These are phyloP conservation scores for Polypterus bichir DNA, from an alignment of 2,113 vertebrate species.

Conservation along the genomic window DNA sequence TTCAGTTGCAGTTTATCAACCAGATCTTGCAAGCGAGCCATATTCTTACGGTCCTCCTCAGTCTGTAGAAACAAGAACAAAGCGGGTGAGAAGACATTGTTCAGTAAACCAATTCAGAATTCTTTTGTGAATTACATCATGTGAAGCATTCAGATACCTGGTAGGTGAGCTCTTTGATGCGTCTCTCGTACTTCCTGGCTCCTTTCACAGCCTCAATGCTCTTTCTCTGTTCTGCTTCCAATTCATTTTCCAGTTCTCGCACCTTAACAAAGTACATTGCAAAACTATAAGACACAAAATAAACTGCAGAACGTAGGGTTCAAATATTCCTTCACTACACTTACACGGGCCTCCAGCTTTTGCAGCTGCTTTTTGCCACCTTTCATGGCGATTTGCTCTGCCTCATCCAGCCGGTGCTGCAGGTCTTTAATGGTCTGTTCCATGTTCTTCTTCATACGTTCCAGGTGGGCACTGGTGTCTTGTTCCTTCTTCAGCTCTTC, in stretches of 20 bases:
- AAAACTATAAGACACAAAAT: neutral
- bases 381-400: slow-evolving; percentile 67
- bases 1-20: slow-evolving; percentile 53
- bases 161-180: slow-evolving; percentile 74
- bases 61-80: slow-evolving; percentile 25
- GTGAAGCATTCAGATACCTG: slow-evolving; percentile 42
- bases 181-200: slow-evolving; percentile 72
- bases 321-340: slow-evolving; percentile 8
- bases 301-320: no score
- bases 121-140: no score
- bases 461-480: slow-evolving; percentile 40
- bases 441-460: slow-evolving; percentile 57
- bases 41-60: slow-evolving; percentile 46
- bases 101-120: no score
- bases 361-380: slow-evolving; percentile 73
- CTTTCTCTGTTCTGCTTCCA: slow-evolving; percentile 73
- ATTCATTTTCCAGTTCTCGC: slow-evolving; percentile 69
- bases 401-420: slow-evolving; percentile 65
- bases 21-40: slow-evolving; percentile 45
- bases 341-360: slow-evolving; percentile 65
- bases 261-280: slow-evolving; percentile 30
- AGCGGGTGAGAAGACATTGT: neutral
- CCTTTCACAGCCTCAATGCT: slow-evolving; percentile 64
- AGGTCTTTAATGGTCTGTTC: slow-evolving; percentile 75
- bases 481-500: slow-evolving; percentile 44